Evolutionary conservation across 2,797 vertebrate genomes (phyloP).

Genomic region (Pachyuromys duprasi): DNA sequence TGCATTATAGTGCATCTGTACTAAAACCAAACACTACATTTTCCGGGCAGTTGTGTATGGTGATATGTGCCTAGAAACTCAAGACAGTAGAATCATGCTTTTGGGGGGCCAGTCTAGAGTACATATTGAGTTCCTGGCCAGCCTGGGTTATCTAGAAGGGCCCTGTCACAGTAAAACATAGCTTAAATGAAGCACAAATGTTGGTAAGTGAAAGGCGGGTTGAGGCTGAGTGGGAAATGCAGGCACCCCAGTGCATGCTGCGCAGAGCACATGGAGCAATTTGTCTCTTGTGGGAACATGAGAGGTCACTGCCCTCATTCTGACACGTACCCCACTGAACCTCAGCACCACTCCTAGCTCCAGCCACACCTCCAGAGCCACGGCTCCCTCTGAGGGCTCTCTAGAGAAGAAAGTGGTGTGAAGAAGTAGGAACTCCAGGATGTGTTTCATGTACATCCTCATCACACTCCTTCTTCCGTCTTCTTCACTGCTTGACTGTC

Average conservation of each 20-base stretch:
- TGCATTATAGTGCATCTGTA: not conserved
- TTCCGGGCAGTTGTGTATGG: not conserved
- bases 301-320: no score
- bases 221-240: not conserved
- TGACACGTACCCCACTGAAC: not conserved
- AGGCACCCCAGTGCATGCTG: not conserved
- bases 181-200: not conserved
- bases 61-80: not conserved
- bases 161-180: not conserved
- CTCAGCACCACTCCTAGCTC: not conserved
- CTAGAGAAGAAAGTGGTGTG: not conserved
- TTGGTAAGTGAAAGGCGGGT: not conserved
- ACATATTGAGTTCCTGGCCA: no score
- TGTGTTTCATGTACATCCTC: not conserved
- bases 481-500: not conserved
- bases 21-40: not conserved
- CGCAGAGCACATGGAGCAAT: not conserved
- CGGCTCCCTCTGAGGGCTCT: not conserved
- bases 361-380: fast-evolving
- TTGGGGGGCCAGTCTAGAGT: no score
- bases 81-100: not conserved
- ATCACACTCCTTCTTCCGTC: not conserved
- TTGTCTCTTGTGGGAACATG: not conserved
- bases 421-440: not conserved
- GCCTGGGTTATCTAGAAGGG: not conserved